phyloP scores from a whole-genome alignment of 2,888 invertebrate genomes.

The Apeira syringaria region DNA sequence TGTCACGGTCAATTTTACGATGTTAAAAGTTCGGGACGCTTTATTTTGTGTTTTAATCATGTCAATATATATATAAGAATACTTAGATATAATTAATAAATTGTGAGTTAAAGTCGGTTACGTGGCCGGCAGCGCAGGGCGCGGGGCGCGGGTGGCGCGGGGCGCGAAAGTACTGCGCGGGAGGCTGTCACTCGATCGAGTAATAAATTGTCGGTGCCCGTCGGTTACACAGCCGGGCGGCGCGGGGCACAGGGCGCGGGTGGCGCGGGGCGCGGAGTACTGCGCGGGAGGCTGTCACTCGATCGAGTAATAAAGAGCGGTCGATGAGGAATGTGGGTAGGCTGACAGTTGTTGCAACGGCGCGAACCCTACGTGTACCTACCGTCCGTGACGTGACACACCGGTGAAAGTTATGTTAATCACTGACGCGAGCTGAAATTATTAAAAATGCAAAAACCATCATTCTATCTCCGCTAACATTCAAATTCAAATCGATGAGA shows the following conservation, averaged over 20 bases:
- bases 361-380: neutral
- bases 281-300: conserved; percentile 15
- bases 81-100: too few relatives aligned
- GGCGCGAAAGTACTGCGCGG: conserved; percentile 2
- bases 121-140: neutral
- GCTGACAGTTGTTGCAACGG: conserved; percentile 4
- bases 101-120: neutral
- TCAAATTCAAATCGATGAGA: too few relatives aligned
- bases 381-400: too few relatives aligned
- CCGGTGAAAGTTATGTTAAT: too few relatives aligned
- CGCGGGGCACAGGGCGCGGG: neutral
- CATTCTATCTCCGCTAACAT: too few relatives aligned
- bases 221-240: neutral
- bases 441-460: too few relatives aligned
- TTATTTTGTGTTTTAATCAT: too few relatives aligned
- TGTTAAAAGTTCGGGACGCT: too few relatives aligned
- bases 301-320: conserved; percentile 48
- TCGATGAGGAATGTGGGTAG: conserved; percentile 27
- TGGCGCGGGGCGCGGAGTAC: neutral
- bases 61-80: too few relatives aligned
- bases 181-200: conserved; percentile 24
- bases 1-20: too few relatives aligned
- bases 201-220: neutral
- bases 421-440: too few relatives aligned
- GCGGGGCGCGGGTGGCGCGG: neutral